phyloP scores from a whole-genome alignment of 2,888 invertebrate genomes.

The Oeneis ivallda region DNA sequence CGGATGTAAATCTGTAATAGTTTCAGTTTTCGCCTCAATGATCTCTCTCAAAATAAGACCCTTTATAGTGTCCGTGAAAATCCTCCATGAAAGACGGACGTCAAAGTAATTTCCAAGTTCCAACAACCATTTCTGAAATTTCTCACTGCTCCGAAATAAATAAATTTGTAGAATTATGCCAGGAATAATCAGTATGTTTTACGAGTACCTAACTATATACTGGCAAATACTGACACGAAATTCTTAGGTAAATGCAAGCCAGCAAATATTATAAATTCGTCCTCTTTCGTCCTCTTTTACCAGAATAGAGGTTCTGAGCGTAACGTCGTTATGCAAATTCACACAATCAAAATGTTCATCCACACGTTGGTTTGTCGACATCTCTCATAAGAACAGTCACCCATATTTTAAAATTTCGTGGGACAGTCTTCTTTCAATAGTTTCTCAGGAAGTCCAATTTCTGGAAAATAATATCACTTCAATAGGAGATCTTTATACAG shows the following conservation, averaged over 20 bases:
- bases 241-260: conserved; percentile 6
- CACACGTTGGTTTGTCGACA: conserved; percentile 17
- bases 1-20: background rate
- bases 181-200: background rate
- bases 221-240: conserved; percentile 11
- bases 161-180: background rate
- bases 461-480: too few relatives aligned
- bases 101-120: background rate
- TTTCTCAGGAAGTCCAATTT: too few relatives aligned
- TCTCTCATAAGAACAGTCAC: background rate
- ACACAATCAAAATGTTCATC: conserved; percentile 16
- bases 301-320: conserved; percentile 2
- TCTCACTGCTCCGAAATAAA: background rate
- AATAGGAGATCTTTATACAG: background rate
- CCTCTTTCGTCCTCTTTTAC: conserved; percentile 14
- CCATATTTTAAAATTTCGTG: background rate
- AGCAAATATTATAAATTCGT: conserved; percentile 16
- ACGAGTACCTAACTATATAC: background rate
- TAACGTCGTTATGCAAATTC: conserved; percentile 20
- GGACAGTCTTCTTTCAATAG: background rate
- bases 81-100: background rate
- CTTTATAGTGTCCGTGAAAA: background rate
- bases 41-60: background rate
- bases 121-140: background rate
- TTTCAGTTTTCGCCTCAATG: background rate